These are phyloP conservation scores for Ceratoteleas bidentatus DNA, from an alignment of 1,140 invertebrate genomes.

Conservation along the genomic window DNA sequence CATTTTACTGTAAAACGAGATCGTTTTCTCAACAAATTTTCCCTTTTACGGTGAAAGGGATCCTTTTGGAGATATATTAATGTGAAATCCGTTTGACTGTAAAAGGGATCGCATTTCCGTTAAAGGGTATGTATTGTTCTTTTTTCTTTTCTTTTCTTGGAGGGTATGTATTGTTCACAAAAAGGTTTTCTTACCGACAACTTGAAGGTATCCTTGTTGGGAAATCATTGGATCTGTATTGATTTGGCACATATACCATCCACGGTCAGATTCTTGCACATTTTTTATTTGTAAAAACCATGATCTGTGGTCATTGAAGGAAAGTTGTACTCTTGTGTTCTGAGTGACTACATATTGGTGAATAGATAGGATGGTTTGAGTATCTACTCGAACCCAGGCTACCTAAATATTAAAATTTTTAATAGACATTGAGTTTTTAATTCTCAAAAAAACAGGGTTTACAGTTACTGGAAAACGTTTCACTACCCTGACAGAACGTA, in stretches of 20 bases:
- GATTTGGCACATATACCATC: constrained; percentile 93
- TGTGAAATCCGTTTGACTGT: no score
- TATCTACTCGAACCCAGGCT: constrained; percentile 95
- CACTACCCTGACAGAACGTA: no score
- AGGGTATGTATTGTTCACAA: not conserved
- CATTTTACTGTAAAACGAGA: no score
- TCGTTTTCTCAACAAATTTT: no score
- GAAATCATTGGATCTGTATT: constrained; percentile 93
- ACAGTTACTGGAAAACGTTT: no score
- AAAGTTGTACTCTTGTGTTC: constrained; percentile 91
- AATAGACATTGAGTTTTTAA: no score
- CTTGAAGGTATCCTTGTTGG: constrained; percentile 91
- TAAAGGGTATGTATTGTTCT: no score
- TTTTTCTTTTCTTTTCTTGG: no score
- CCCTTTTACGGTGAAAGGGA: no score
- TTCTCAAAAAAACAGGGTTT: no score
- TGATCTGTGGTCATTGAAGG: constrained; percentile 93
- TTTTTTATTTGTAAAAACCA: constrained; percentile 93
- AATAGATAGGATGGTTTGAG: constrained; percentile 94
- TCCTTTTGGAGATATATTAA: no score
- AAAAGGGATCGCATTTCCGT: no score
- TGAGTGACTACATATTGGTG: constrained; percentile 94
- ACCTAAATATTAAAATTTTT: constrained; percentile 85
- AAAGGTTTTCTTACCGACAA: constrained; percentile 87
- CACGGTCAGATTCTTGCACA: constrained; percentile 90